Evolutionary conservation across 2,888 invertebrate genomes (phyloP), one percentile per base, ranked within the genome.

Genomic region (Dasysyrphus albostriatus): DNA sequence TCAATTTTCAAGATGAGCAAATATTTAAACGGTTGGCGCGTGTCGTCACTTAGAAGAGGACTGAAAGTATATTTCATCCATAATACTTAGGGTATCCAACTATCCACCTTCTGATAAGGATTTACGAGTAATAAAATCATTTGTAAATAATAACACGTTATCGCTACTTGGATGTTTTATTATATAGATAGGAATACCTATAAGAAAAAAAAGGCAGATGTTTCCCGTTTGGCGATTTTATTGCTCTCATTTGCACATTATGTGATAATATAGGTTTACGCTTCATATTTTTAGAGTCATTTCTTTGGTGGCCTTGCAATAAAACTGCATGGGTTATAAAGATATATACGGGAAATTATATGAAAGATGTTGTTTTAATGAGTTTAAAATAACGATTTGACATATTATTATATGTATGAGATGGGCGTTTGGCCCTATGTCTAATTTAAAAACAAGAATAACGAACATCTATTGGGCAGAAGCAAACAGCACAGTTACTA

Each of bases 11-110:
- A 69, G 78, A 67, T 61, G 59, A 12, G 77, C 74, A 81, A 85
- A 85, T 85, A 85, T 85, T 85, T 85, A 63, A 56, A 73, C 77
- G 49, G 2, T 51, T 73, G 81, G 73, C 77, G 76, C 81, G 85
- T 85, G 85, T 49, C 56, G 19, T 59, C 56, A 34, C 8, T 56
- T 42, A 59, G 24, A 59, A 39, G 61, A 39, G 61, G 47, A 59
- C n/a, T 19, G 32, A 32, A 39, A 56, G 10, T 2, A 34, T 37
- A 34, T 37, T 10, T 12, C 12, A 24, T 42, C n/a, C 2, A 19
- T 51, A 37, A 16, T 10, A 3, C 24, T 32, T 32, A 16, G 3
- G 12, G 29, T 54, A 29, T 24, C 29, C 19, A 37, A 51, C 16
- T 54, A 29, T 24, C 29, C 19, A 37, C 61, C 16, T 32, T 24